Conservation (phyloP, 2,113 vertebrate species). For the Phylloscopus trochiloides region DNA sequence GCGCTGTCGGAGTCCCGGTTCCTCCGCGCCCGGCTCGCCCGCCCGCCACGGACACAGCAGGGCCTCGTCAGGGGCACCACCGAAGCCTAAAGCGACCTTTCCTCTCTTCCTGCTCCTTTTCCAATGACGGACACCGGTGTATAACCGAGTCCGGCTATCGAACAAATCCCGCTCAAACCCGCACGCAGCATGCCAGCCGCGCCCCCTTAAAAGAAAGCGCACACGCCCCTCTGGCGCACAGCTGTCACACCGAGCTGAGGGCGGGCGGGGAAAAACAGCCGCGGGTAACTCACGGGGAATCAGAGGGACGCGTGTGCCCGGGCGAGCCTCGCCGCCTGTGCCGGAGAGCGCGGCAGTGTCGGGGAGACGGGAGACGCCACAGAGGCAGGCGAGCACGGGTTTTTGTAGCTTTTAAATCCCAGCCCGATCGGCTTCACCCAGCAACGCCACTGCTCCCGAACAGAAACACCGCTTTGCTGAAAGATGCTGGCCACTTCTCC, state of each 20-base stretch:
- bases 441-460: background rate
- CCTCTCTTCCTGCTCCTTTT: background rate
- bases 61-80: accelerated
- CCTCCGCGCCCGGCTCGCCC: background rate
- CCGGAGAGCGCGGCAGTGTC: accelerated
- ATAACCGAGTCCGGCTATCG: background rate
- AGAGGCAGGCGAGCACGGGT: accelerated
- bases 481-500: background rate
- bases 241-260: background rate
- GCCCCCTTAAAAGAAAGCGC: too few species aligned
- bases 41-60: accelerated
- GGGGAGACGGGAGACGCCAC: accelerated
- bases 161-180: background rate
- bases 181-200: accelerated
- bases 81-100: background rate
- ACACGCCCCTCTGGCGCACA: accelerated
- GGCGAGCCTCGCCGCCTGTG: accelerated
- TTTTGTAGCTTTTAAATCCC: background rate
- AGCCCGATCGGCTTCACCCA: background rate
- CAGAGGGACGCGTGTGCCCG: accelerated
- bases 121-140: background rate
- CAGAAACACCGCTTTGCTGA: background rate
- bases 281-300: accelerated
- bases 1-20: accelerated
- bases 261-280: accelerated